These are phyloP conservation scores for Drosophila helvetica DNA, from an alignment of 2,888 invertebrate genomes.

Conservation along the genomic window DNA sequence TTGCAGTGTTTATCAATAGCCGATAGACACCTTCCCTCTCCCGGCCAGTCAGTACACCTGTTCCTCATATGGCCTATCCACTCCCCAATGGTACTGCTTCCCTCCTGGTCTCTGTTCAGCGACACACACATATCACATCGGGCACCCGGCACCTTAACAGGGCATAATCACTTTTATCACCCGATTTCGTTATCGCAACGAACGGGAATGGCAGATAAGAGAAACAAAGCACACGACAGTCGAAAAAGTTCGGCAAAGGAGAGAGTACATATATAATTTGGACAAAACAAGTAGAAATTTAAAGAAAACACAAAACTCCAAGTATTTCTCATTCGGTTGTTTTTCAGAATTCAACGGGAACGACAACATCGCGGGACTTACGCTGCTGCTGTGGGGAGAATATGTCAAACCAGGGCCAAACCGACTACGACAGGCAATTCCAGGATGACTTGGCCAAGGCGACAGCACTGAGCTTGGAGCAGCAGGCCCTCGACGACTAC, in stretches of 20 bases:
- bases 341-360: slow-evolving; percentile 20
- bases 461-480: slow-evolving; percentile 93
- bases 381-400: slow-evolving; percentile 49
- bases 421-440: slow-evolving; percentile 92
- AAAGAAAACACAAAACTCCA: slow-evolving; percentile 44
- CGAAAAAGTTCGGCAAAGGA: slow-evolving; percentile 35
- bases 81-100: background rate
- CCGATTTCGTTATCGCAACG: slow-evolving; percentile 56
- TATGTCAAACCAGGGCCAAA: slow-evolving; percentile 82
- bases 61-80: background rate
- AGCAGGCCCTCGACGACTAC: slow-evolving; percentile 92
- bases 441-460: slow-evolving; percentile 94
- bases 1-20: background rate
- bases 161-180: slow-evolving; percentile 69
- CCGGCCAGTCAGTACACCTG: background rate
- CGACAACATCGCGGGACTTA: slow-evolving; percentile 21
- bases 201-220: slow-evolving; percentile 57
- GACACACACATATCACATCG: background rate
- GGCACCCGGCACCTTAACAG: slow-evolving; percentile 37
- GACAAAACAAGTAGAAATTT: slow-evolving; percentile 16
- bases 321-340: slow-evolving; percentile 19
- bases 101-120: background rate
- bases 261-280: slow-evolving; percentile 20
- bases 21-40: background rate
- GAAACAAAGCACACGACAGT: slow-evolving; percentile 47